Evolutionary conservation across 2,888 invertebrate species (phyloP).

Genomic region (Bruchidius siliquastri): DNA sequence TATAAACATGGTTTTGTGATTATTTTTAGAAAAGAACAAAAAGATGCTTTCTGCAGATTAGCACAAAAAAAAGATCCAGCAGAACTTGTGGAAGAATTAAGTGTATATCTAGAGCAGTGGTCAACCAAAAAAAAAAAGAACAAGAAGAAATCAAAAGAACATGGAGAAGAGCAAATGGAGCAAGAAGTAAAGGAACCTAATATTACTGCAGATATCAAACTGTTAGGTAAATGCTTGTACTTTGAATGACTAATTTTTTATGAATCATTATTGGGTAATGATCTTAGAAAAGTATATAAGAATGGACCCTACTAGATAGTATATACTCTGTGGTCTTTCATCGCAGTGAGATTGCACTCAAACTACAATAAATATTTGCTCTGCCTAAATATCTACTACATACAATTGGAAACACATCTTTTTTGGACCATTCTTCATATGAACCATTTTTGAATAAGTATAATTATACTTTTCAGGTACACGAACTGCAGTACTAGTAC

Average conservation of each 20-base stretch:
- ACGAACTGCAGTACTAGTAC: conserved; percentile 46
- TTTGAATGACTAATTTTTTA: no score
- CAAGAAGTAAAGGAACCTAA: conserved; percentile 3
- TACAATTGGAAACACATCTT: no score
- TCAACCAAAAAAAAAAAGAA: conserved; percentile 25
- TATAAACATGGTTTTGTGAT: no score
- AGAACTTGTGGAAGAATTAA: conserved; percentile 26
- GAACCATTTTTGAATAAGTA: no score
- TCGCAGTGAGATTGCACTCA: no score
- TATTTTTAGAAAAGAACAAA: conserved; percentile 18
- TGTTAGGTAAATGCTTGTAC: conserved; percentile 11
- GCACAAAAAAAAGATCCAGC: conserved; percentile 6
- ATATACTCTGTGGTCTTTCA: no score
- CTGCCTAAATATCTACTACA: no score
- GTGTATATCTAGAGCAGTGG: conserved; percentile 35
- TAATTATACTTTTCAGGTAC: conserved; percentile 23
- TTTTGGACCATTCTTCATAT: no score
- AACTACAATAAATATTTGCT: no score
- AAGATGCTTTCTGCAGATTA: conserved; percentile 27
- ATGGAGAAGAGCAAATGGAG: conserved; percentile 11
- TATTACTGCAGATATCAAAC: conserved; percentile 18
- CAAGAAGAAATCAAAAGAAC: conserved; percentile 27
- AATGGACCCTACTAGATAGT: no score
- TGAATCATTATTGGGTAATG: no score
- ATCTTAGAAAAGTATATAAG: no score